Base-by-base conservation (phyloP, 2,888 invertebrate species). In the Heliconius aoede region DNA sequence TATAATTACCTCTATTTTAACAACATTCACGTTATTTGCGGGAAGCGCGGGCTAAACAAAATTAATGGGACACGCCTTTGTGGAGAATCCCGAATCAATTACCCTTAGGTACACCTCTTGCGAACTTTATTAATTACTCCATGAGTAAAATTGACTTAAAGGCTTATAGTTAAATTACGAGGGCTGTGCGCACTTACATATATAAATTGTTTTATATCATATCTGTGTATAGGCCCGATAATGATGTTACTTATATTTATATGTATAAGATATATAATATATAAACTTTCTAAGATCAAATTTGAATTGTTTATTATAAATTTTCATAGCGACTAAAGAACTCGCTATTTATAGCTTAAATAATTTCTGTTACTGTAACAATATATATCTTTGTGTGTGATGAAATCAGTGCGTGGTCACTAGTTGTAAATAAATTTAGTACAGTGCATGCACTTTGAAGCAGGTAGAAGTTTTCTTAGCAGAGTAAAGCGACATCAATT, bases 121-220 rank as follows among this genome's bases (percentile, higher is more conserved):
- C 36, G 36, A 60, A 72, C 36, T 69, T 69, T 69, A 69, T 69
- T 69, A 69, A 69, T 55, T 69, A 69, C 30, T n/a, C 69, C 55
- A 69, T 51, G 69, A 55, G 30, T 55, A 69, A 69, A 65, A 55
- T 69, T 55, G 55, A 69, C 69, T 69, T 30, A 28, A 51, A 32
- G 55, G 69, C 69, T 32, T 68, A 65, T 65, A 65, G 36, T 65
- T 36, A 65, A 24, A 65, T 65, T 24, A 24, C 15, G 24, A 26
- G 36, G 65, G 36, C n/a, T n/a, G 65, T 15, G 36, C 24, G 18
- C 24, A 64, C 11, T 24, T 65, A 65, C 18, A 58, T 58, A 24
- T 4, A 11, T 58, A n/a, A 4, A 24, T 58, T 58, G 11, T n/a
- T 55, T 24, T 55, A 46, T 55, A 55, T n/a, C 2, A 55, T n/a